Conservation (phyloP, 2,888 invertebrate genomes). For the Tromatobia lineatoria region DNA sequence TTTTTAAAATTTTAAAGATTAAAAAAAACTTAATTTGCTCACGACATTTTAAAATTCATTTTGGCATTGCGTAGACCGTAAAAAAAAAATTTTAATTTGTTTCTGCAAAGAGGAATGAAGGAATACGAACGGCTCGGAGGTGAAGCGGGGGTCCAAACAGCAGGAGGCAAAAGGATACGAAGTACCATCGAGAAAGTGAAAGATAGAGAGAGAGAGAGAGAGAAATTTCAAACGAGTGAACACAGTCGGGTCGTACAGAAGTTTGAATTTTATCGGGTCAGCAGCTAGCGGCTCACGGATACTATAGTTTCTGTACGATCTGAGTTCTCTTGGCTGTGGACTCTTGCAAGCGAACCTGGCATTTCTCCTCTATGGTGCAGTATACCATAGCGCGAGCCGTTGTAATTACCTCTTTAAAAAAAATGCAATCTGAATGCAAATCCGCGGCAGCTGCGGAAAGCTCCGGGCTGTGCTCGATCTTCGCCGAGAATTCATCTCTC, state of each 20-base stretch:
- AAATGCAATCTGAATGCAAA: conserved; percentile 84
- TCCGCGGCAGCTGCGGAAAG: conserved; percentile 80
- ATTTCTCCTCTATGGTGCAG: not conserved
- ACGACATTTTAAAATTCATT: too few species aligned
- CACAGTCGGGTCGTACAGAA: conserved; percentile 46
- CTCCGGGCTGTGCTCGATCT: conserved; percentile 72
- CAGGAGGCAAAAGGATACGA: conserved; percentile 6
- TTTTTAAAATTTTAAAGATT: too few species aligned
- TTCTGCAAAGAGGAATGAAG: not conserved
- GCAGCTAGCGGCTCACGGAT: conserved; percentile 34
- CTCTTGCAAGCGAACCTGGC: conserved; percentile 23
- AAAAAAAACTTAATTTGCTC: too few species aligned
- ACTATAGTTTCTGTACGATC: conserved; percentile 23
- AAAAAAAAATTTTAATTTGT: too few species aligned
- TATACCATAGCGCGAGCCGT: conserved; percentile 54
- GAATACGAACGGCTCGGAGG: not conserved
- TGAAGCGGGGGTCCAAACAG: not conserved
- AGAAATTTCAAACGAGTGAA: conserved; percentile 12
- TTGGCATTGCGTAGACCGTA: too few species aligned
- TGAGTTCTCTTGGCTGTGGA: conserved; percentile 39
- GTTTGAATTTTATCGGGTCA: conserved; percentile 67
- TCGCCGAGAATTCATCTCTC: conserved; percentile 67
- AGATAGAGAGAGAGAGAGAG: conserved; percentile 39
- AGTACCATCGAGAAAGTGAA: too few species aligned
- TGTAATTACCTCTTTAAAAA: conserved; percentile 80